Evolutionary conservation across 2,888 invertebrate genomes (phyloP).

Genomic region (Drosophila lutescens): DNA sequence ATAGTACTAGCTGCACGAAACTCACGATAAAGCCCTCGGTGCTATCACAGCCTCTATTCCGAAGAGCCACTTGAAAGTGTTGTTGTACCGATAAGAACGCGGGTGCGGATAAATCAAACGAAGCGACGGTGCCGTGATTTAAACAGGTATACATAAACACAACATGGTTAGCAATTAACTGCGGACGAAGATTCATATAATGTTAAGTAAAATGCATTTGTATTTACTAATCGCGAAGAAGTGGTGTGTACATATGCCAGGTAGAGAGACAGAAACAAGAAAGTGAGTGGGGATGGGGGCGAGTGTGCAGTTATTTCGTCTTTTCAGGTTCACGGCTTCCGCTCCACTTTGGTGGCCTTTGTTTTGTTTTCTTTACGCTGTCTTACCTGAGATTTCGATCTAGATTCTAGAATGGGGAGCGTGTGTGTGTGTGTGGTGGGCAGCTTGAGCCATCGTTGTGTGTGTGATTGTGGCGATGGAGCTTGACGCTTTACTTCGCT

Average conservation of each 20-base stretch:
- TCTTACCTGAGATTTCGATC: constrained; percentile 34
- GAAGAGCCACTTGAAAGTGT: not conserved
- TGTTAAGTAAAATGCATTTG: not conserved
- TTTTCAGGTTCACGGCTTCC: constrained; percentile 77
- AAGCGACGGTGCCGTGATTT: constrained; percentile 10
- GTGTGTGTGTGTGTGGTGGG: not conserved
- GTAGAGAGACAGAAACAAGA: constrained; percentile 13
- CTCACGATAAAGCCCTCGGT: not conserved
- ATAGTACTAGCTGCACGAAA: not conserved
- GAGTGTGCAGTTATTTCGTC: constrained; percentile 58
- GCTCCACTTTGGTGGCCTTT: constrained; percentile 69
- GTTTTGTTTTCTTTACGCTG: constrained; percentile 55
- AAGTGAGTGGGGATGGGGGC: constrained; percentile 3
- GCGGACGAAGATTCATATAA: not conserved
- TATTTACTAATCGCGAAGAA: not conserved
- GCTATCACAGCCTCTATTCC: not conserved
- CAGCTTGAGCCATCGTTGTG: constrained; percentile 2
- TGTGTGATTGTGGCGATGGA: constrained; percentile 2
- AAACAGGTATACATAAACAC: constrained; percentile 20
- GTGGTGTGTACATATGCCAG: not conserved
- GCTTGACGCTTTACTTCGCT: constrained; percentile 41
- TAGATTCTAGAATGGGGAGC: constrained; percentile 17
- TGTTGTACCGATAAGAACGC: constrained; percentile 22
- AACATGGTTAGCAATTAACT: not conserved
- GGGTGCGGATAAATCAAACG: constrained; percentile 27